Conservation (phyloP, 2,888 invertebrate genomes). For the Muschampia staudingeri region DNA sequence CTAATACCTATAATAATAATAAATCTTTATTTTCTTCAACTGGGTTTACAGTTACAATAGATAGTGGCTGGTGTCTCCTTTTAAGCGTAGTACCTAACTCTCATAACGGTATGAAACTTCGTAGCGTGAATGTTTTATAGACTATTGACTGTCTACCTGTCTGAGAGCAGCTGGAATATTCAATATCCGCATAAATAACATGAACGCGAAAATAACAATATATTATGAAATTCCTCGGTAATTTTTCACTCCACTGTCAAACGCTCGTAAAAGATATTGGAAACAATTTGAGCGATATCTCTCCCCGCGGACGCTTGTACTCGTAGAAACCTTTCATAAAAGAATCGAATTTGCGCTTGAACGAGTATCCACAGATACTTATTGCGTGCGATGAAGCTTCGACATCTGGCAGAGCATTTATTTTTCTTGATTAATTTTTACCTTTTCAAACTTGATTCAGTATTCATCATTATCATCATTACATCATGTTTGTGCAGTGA, state of each 20-base stretch:
- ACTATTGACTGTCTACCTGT: slow-evolving; percentile 65
- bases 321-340: slow-evolving; percentile 50
- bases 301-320: slow-evolving; percentile 76
- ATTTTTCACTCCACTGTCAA: slow-evolving; percentile 88
- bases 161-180: slow-evolving; percentile 52
- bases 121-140: slow-evolving; percentile 15
- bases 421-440: slow-evolving; percentile 6
- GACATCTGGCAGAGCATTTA: neutral
- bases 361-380: slow-evolving; percentile 21
- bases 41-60: too few relatives aligned
- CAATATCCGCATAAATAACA: slow-evolving; percentile 71
- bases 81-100: too few relatives aligned
- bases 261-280: slow-evolving; percentile 88
- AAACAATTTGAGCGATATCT: slow-evolving; percentile 88
- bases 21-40: too few relatives aligned
- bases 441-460: neutral
- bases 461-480: too few relatives aligned
- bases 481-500: too few relatives aligned
- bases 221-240: slow-evolving; percentile 78
- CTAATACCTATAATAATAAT: too few relatives aligned
- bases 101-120: neutral
- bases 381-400: slow-evolving; percentile 8
- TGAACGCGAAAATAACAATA: slow-evolving; percentile 79
- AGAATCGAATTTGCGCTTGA: slow-evolving; percentile 42
- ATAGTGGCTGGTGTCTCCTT: too few relatives aligned